These are phyloP conservation scores for Serilophus lunatus DNA, from an alignment of 2,113 vertebrate species.

Conservation along the genomic window DNA sequence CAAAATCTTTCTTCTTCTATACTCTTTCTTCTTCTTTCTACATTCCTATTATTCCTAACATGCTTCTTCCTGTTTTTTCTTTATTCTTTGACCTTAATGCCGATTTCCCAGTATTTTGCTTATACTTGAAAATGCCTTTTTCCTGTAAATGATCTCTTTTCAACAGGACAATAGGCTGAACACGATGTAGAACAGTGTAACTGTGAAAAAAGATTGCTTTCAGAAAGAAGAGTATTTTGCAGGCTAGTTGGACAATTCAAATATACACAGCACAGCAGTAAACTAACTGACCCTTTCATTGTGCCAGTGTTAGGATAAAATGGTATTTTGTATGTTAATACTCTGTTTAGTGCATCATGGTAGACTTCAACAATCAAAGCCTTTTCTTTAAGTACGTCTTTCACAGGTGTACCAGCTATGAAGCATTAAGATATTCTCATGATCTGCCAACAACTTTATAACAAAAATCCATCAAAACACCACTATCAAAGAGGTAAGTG, in stretches of 20 bases:
- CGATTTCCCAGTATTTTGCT: background rate
- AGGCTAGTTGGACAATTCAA: background rate
- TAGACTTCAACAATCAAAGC: background rate
- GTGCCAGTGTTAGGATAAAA: background rate
- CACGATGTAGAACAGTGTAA: background rate
- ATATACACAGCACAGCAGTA: background rate
- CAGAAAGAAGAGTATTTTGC: background rate
- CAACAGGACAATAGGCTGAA: background rate
- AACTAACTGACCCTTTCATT: background rate
- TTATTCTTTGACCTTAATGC: background rate
- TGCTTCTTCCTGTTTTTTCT: background rate
- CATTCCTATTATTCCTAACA: background rate
- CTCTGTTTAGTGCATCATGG: background rate
- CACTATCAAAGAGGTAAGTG: background rate
- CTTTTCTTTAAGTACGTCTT: background rate
- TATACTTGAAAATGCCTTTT: background rate
- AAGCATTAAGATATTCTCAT: background rate
- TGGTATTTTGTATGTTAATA: background rate
- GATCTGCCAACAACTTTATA: background rate
- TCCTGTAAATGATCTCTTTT: background rate
- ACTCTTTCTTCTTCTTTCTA: background rate
- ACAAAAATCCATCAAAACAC: background rate
- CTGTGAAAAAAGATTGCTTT: background rate
- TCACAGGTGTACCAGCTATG: background rate
- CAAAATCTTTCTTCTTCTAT: background rate